Evolutionary conservation across 2,797 vertebrate species (phyloP).

Genomic region (Cetoscarus ocellatus): DNA sequence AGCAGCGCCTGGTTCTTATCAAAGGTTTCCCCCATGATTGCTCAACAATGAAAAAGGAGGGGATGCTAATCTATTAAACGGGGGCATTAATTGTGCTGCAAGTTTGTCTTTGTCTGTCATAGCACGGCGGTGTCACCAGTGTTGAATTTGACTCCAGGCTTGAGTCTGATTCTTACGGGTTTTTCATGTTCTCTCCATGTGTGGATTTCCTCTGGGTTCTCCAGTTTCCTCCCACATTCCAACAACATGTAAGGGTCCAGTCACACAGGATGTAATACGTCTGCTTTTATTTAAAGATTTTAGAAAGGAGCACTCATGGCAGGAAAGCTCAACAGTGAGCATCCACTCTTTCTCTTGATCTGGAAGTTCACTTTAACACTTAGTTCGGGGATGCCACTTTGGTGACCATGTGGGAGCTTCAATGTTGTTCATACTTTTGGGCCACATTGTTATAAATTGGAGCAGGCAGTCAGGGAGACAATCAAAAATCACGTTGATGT

Average conservation of each 20-base stretch:
- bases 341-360: too few species aligned
- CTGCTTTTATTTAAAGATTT: background rate
- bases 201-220: constrained; percentile 68
- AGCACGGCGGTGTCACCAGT: constrained; percentile 31
- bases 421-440: too few species aligned
- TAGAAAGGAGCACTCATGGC: too few species aligned
- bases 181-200: constrained; percentile 59
- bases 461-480: too few species aligned
- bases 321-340: too few species aligned
- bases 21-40: constrained; percentile 26
- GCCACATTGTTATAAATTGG: too few species aligned
- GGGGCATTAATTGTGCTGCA: constrained; percentile 13
- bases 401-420: too few species aligned
- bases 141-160: constrained; percentile 37
- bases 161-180: constrained; percentile 37
- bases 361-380: too few species aligned
- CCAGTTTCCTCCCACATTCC: constrained; percentile 64
- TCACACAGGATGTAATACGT: constrained; percentile 40
- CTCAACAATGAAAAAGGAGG: constrained; percentile 19
- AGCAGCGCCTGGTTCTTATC: constrained; percentile 57
- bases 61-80: constrained; percentile 34
- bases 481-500: too few species aligned
- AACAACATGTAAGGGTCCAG: constrained; percentile 51
- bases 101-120: constrained; percentile 35
- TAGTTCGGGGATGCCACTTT: too few species aligned